phyloP scores from a whole-genome alignment of 2,888 invertebrate genomes.

The Chloroclysta siterata region DNA sequence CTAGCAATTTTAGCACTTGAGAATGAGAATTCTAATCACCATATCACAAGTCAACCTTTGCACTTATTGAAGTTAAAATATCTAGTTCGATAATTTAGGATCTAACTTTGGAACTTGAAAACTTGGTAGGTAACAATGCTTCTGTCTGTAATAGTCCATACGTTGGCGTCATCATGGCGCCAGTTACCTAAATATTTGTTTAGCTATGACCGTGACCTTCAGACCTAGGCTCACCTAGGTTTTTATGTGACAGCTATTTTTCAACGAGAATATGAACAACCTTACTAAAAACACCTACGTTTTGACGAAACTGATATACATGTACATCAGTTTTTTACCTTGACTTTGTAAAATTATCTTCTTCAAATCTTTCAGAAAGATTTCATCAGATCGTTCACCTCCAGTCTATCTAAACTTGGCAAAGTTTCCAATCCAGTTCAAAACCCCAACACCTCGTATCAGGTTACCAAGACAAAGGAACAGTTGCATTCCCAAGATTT shows the following conservation, averaged over 20 bases:
- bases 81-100: not conserved
- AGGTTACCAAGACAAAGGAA: slow-evolving; percentile 41
- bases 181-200: slow-evolving; percentile 26
- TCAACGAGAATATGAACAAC: not conserved
- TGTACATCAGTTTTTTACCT: not conserved
- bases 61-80: not conserved
- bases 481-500: slow-evolving; percentile 34
- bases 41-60: no score
- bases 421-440: slow-evolving; percentile 19
- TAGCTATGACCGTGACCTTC: slow-evolving; percentile 24
- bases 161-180: slow-evolving; percentile 22
- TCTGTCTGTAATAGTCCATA: slow-evolving; percentile 6
- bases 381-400: slow-evolving; percentile 35
- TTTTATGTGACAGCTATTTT: slow-evolving; percentile 10
- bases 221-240: slow-evolving; percentile 21
- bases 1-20: no score
- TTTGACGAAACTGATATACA: not conserved
- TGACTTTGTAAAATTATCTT: slow-evolving; percentile 4
- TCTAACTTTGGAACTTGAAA: slow-evolving; percentile 1
- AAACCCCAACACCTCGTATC: slow-evolving; percentile 30
- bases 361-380: slow-evolving; percentile 22
- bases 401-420: slow-evolving; percentile 36
- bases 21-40: no score
- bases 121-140: not conserved
- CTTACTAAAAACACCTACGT: not conserved